Evolutionary conservation across 2,797 vertebrate species (phyloP), one percentile per base, ranked within the genome.

Genomic region (Mastacembelus armatus): DNA sequence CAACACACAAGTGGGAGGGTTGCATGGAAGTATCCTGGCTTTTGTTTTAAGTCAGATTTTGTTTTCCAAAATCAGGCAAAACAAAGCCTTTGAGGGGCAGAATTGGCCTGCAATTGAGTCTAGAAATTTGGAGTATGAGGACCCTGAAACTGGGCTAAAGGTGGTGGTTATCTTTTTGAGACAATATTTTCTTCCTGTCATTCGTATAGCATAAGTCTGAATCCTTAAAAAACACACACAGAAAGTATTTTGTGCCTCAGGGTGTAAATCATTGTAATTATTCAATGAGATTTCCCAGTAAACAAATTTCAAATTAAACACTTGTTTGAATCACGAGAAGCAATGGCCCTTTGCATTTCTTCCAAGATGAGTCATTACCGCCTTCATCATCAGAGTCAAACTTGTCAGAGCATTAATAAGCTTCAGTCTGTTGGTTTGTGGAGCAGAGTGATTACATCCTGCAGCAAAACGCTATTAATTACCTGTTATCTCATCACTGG

Each of bases 381-480:
- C 62, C 73, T 78, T 58, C 63, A 32, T 75, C 78, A 55, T 77
- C 65, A 55, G 55, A 45, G 73, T 69, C 55, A 15, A 73, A 81
- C 75, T 73, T 57, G 75, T 79, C 78, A 35, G 42, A 57, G 56
- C 68, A 36, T 57, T 81, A 83, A 88, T 71, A 74, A 80, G 80
- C 77, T 69, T 56, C 58, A 62, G 77, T 63, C 10, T 64, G 66
- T 29, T 55, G 72, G 60, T 79, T 74, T 55, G 71, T 81, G 39
- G 65, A 59, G 66, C 72, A 61, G 71, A 88, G 81, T 59, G 83
- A 90, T 91, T 81, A 84, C 79, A 74, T 86, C 85, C 87, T 66
- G 74, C 83, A 74, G 85, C 80, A 78, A 77, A 85, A 83, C 73
- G 82, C 82, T 83, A 91, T 93, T 92, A 90, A 92, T 92, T 89